phyloP scores from a whole-genome alignment of 2,888 invertebrate genomes.

The Tipula unca region DNA sequence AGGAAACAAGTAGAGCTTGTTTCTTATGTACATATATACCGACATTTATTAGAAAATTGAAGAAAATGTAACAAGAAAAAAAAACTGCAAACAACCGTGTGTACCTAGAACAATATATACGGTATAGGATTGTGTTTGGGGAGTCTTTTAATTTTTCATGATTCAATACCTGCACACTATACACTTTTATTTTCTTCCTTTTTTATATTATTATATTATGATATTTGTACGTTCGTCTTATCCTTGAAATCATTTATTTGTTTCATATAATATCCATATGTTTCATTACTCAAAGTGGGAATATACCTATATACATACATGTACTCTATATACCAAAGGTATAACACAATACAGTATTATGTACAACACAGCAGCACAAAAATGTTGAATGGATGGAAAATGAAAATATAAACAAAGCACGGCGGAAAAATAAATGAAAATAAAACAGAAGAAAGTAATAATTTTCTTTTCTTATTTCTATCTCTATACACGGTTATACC shows the following conservation, averaged over 20 bases:
- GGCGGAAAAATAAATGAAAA: neutral
- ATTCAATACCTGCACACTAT: slow-evolving; percentile 8
- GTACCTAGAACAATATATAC: neutral
- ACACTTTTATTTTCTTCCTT: neutral
- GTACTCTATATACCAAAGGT: neutral
- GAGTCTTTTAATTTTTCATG: slow-evolving; percentile 16
- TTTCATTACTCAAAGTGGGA: slow-evolving; percentile 14
- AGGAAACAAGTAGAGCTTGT: neutral
- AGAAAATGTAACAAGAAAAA: neutral
- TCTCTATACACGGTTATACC: neutral
- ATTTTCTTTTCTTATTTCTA: neutral
- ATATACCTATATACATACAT: too few relatives aligned
- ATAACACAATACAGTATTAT: neutral
- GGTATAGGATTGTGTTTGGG: neutral
- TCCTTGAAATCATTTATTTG: neutral
- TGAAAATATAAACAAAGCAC: neutral
- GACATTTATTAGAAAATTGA: neutral
- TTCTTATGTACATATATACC: neutral
- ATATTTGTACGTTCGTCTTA: neutral
- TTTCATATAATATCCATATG: neutral
- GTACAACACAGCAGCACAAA: neutral
- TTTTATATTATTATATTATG: neutral
- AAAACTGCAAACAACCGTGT: neutral
- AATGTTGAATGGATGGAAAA: neutral
- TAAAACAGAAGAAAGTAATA: neutral